Conservation (phyloP, 2,888 invertebrate genomes). For the Sepioteuthis lessoniana region DNA sequence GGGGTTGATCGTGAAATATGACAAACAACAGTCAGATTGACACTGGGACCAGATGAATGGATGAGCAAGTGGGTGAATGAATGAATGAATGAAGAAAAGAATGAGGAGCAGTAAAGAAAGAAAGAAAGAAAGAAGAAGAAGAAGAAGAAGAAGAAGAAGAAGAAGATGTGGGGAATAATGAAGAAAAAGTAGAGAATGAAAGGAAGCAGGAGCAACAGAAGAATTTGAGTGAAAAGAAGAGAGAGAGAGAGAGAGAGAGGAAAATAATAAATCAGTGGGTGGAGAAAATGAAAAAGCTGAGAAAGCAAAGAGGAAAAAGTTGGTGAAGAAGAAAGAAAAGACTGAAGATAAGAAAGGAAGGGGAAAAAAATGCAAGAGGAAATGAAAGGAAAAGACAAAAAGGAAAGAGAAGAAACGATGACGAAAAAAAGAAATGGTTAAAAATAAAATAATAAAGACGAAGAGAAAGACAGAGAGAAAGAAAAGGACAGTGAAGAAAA, state of each 20-base stretch:
- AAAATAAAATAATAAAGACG: too few species aligned
- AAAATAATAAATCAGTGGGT: too few species aligned
- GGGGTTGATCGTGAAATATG: slow-evolving; percentile 15
- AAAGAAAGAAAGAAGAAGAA: neutral
- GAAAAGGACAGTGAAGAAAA: too few species aligned
- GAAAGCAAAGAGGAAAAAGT: neutral
- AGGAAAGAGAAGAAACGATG: neutral
- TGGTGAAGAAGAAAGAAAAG: neutral
- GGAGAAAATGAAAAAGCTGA: neutral
- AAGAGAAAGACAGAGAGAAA: too few species aligned
- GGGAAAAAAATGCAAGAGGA: neutral
- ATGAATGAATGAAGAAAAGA: neutral
- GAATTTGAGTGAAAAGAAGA: neutral
- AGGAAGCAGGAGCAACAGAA: neutral
- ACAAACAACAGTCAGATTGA: slow-evolving; percentile 11
- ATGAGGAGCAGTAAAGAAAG: neutral
- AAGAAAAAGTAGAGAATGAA: neutral
- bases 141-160: neutral
- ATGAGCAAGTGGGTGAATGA: neutral
- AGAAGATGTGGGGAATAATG: neutral
- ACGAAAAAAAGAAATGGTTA: neutral
- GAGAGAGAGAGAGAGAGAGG: neutral
- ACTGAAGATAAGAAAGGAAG: neutral
- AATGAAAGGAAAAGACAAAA: neutral
- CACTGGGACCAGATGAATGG: slow-evolving; percentile 25